phyloP scores from a whole-genome alignment of 2,888 invertebrate species.

The Tetheella fluctuosa region DNA sequence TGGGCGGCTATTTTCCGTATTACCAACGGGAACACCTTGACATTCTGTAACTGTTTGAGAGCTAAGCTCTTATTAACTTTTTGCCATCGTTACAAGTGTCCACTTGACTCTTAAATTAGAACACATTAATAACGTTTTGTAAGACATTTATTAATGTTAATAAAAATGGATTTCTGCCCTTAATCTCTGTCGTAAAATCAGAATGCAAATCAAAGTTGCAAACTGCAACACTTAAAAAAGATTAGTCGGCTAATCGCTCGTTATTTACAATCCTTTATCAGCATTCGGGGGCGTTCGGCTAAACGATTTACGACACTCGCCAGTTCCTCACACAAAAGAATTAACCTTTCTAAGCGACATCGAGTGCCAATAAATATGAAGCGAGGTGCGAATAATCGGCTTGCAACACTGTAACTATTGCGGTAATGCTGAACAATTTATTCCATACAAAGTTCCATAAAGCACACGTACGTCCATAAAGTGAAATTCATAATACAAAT shows the following conservation, averaged over 20 bases:
- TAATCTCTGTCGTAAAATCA: constrained; percentile 65
- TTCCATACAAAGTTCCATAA: constrained; percentile 62
- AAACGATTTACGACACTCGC: constrained; percentile 69
- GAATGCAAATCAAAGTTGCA: constrained; percentile 65
- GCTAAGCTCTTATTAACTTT: constrained; percentile 18
- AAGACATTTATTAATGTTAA: constrained; percentile 34
- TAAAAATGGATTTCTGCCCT: constrained; percentile 35
- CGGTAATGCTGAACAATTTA: constrained; percentile 48
- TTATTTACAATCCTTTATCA: constrained; percentile 81
- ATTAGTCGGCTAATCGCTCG: constrained; percentile 70
- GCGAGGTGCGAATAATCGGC: constrained; percentile 71
- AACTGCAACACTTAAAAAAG: constrained; percentile 65
- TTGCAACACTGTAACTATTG: constrained; percentile 71
- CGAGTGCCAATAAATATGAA: constrained; percentile 77
- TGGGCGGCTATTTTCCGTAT: constrained; percentile 31
- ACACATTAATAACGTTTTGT: constrained; percentile 19
- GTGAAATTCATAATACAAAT: constrained; percentile 74
- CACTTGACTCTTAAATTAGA: constrained; percentile 28
- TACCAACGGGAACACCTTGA: constrained; percentile 22
- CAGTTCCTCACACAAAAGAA: constrained; percentile 71
- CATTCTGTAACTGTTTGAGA: constrained; percentile 22
- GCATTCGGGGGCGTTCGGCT: constrained; percentile 61
- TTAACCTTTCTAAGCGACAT: constrained; percentile 77
- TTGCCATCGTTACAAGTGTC: constrained; percentile 10
- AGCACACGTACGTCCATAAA: constrained; percentile 55